Evolutionary conservation across 2,888 invertebrate genomes (phyloP), one percentile per base, ranked within the genome.

Genomic region (Thymelicus lineola): DNA sequence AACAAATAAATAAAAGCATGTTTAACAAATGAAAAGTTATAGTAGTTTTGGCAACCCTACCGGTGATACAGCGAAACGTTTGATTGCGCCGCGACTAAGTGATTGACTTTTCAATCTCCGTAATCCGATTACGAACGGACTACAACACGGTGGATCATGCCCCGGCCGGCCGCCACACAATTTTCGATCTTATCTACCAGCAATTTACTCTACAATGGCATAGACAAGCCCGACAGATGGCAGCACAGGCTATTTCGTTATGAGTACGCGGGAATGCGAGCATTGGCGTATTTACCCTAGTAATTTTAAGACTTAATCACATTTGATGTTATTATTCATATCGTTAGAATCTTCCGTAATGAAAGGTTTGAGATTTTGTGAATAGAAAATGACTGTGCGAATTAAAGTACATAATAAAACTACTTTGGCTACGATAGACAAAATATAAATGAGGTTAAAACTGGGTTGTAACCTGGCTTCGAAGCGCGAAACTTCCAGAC

Each of bases 101-200:
- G 91, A 93, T 91, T 92, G 93, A 93, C 92, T 92, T 91, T 92
- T 91, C 92, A 92, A 92, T 93, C 90, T 90, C 82, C 83, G 81
- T 92, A 93, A 93, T 92, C 82, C 80, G 83, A 82, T 84, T 82
- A 82, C 75, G 69, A 75, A 76, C 86, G 84, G 86, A 84, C 83
- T 86, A 86, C 75, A 75, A 74, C 74, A 72, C 72, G 75, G 66
- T 71, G 72, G 72, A 75, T 74, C 73, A 70, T 74, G 66, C 61
- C 70, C 36, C 36, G 42, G 58, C 63, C 63, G 68, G 69, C n/a
- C 15, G 7, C 38, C 72, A 73, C 61, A 36, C 70, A 20, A 75
- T 58, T 72, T 50, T 61, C 70, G 68, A 72, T 67, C 68, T 60
- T 76, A 75, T 73, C 7, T 7, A n/a, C 7, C 15, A 1, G 15